Conservation (phyloP, 1,140 invertebrate species). For the Mamestra configurata region DNA sequence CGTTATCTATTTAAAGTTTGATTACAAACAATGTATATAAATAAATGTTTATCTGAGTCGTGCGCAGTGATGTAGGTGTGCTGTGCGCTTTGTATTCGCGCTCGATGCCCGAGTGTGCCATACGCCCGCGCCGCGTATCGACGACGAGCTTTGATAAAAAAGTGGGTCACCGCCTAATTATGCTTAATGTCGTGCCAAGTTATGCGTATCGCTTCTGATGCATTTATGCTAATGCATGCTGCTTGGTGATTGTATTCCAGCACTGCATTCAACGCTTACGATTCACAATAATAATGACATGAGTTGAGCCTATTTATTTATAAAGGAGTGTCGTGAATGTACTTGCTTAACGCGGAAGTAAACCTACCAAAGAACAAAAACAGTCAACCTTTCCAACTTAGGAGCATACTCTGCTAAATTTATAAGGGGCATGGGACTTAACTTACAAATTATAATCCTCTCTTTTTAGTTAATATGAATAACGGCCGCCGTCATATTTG, state of each 20-base stretch:
- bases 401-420: too few relatives aligned
- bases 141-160: constrained; percentile 75
- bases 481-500: too few relatives aligned
- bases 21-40: constrained; percentile 44
- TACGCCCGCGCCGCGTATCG: constrained; percentile 60
- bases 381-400: too few relatives aligned
- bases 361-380: too few relatives aligned
- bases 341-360: constrained; percentile 6
- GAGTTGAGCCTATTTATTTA: constrained; percentile 14
- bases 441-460: too few relatives aligned
- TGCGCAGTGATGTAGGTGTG: constrained; percentile 6
- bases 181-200: constrained; percentile 75
- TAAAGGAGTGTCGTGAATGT: constrained; percentile 27
- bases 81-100: not conserved
- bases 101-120: constrained; percentile 46
- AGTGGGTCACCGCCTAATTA: constrained; percentile 80
- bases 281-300: constrained; percentile 49
- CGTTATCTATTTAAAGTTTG: constrained; percentile 42
- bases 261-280: constrained; percentile 48
- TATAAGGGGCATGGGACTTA: too few relatives aligned
- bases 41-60: constrained; percentile 40
- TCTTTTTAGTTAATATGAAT: too few relatives aligned
- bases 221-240: constrained; percentile 73
- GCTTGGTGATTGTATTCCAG: constrained; percentile 58
- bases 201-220: constrained; percentile 73